These are phyloP conservation scores for Orientallactaga bullata DNA, from an alignment of 2,113 vertebrate species.

Conservation along the genomic window DNA sequence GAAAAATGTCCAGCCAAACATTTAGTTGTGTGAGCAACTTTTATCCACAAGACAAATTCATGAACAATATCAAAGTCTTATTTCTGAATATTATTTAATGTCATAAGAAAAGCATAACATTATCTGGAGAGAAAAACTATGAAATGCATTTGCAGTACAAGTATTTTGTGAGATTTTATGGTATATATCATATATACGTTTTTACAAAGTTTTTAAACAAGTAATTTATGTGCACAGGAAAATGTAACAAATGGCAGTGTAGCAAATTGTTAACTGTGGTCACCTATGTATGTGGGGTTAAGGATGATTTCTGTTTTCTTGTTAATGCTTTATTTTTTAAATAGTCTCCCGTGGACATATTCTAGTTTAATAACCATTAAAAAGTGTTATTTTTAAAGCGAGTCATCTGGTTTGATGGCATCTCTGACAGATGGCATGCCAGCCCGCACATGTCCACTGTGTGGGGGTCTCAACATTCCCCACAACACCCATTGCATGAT, in stretches of 20 bases:
- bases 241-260: not conserved
- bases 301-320: not conserved
- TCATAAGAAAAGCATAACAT: not conserved
- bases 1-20: not conserved
- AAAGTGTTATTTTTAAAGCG: slow-evolving; percentile 57
- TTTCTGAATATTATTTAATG: slow-evolving; percentile 22
- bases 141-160: not conserved
- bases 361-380: not conserved
- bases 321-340: not conserved
- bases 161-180: not conserved
- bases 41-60: not conserved
- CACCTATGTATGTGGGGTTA: not conserved
- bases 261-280: not conserved
- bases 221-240: not conserved
- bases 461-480: not conserved
- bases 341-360: not conserved
- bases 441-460: not conserved
- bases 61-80: not conserved
- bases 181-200: rapidly evolving
- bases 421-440: slow-evolving; percentile 42
- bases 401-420: slow-evolving; percentile 14
- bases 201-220: not conserved
- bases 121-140: not conserved
- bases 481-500: not conserved
- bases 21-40: not conserved